These are phyloP conservation scores for Pardosa pseudoannulata DNA, from an alignment of 2,888 invertebrate species.

Conservation along the genomic window DNA sequence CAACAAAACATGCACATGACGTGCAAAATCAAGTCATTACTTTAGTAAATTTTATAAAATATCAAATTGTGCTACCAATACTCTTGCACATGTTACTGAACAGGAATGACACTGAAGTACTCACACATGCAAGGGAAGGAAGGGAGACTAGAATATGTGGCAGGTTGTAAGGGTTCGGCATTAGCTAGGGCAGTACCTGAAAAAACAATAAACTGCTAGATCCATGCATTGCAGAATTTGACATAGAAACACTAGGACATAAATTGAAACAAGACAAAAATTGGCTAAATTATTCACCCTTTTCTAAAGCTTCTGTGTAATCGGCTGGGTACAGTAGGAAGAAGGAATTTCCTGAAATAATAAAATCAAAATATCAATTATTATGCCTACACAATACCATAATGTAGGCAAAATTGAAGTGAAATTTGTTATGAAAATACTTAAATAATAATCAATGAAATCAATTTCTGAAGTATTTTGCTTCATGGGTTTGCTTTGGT, in stretches of 20 bases:
- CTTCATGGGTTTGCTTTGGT: too few species aligned
- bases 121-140: slow-evolving; percentile 96
- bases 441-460: too few species aligned
- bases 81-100: background rate
- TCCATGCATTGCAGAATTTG: background rate
- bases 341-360: slow-evolving; percentile 49
- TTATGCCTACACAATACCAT: too few species aligned
- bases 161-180: slow-evolving; percentile 81
- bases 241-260: slow-evolving; percentile 82
- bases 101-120: slow-evolving; percentile 78
- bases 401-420: too few species aligned
- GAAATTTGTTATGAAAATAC: too few species aligned
- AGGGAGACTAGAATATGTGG: slow-evolving; percentile 82
- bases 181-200: slow-evolving; percentile 92
- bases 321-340: slow-evolving; percentile 58
- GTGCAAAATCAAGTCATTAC: too few species aligned
- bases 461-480: too few species aligned
- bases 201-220: slow-evolving; percentile 73
- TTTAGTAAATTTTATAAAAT: too few species aligned
- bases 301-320: slow-evolving; percentile 58
- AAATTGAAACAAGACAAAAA: slow-evolving; percentile 77
- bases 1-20: too few species aligned
- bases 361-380: background rate
- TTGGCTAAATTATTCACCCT: slow-evolving; percentile 32
- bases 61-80: too few species aligned